Evolutionary conservation across 2,888 invertebrate genomes (phyloP), one percentile per base, ranked within the genome.

Genomic region (Gastracanthus pulcherrimus): DNA sequence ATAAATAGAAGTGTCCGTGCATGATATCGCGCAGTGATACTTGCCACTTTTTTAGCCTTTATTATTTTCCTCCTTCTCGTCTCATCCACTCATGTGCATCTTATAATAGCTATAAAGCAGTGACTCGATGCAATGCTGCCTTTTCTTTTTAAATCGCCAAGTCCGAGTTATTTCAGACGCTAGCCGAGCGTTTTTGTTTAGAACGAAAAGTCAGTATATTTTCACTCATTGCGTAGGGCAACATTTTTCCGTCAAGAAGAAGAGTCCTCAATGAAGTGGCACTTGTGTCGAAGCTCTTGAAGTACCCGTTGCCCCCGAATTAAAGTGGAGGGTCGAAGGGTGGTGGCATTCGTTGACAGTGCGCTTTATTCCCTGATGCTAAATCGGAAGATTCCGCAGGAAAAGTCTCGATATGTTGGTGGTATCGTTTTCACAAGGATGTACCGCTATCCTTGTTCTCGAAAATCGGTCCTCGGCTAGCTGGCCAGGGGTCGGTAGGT

Each of bases 1-100:
- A 88, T 91, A 91, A 91, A 90, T 89, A 89, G 89, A 88, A 88
- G 88, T 87, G 86, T 87, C 85, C 85, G 80, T 81, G 81, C 69
- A 85, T 85, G 86, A 88, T 87, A 87, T 86, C 86, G 84, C 85
- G 83, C 75, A 16, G 66, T 75, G 84, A 84, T 80, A 82, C 72
- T 77, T 74, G 77, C 70, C 71, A 75, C 78, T 79, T 79, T 80
- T 82, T 69, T 41, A 36, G 1, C 16, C 45, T 80, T 80, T 79
- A 71, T 67, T 71, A 60, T 64, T 75, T 29, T 23, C 13, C 11
- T 58, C 51, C 41, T 16, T 41, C 19, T 48, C n/a, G 16, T 19
- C 51, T 3, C 55, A 0, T n/a, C n/a, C 64, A 1, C 36, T 2
- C 58, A 26, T 9, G 11, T 34, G 29, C n/a, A 19, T 36, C 70